Conservation (phyloP, 2,113 vertebrate species). For the Geococcyx californianus region DNA sequence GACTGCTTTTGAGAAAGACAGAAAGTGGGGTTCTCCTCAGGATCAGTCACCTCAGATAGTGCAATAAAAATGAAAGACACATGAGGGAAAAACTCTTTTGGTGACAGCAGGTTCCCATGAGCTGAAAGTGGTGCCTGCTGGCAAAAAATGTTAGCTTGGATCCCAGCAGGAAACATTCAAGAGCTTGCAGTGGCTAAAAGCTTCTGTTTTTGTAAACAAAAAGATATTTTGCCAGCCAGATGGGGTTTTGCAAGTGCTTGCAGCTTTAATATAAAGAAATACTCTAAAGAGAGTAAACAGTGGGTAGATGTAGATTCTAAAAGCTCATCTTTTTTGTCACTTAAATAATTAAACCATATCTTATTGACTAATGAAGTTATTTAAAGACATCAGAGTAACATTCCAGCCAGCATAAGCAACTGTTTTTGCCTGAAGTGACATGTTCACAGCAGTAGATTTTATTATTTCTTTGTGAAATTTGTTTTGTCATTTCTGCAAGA, state of each 20-base stretch:
- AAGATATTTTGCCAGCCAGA: conserved; percentile 46
- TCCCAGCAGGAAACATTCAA: conserved; percentile 36
- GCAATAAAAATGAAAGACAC: conserved; percentile 15
- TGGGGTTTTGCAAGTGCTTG: conserved; percentile 34
- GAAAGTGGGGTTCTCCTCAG: background rate
- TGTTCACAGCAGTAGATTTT: conserved; percentile 62
- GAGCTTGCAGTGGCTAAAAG: conserved; percentile 24
- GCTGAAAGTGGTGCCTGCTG: conserved; percentile 31
- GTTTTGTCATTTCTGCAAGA: conserved; percentile 48
- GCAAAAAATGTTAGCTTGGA: conserved; percentile 42
- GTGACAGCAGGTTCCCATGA: conserved; percentile 35
- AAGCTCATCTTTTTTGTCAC: conserved; percentile 47
- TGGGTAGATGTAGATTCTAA: conserved; percentile 49
- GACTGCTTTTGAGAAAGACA: background rate
- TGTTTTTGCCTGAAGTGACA: conserved; percentile 69
- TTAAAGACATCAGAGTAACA: conserved; percentile 64
- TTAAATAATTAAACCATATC: conserved; percentile 73
- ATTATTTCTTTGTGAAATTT: conserved; percentile 57
- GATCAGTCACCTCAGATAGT: background rate
- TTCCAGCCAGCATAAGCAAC: conserved; percentile 52
- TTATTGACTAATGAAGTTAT: conserved; percentile 72
- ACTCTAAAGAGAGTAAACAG: conserved; percentile 60
- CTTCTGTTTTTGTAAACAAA: conserved; percentile 52
- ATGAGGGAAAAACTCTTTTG: conserved; percentile 40
- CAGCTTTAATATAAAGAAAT: conserved; percentile 46